Base-by-base conservation (phyloP, 2,113 vertebrate species). In the Brienomyrus brachyistius region DNA sequence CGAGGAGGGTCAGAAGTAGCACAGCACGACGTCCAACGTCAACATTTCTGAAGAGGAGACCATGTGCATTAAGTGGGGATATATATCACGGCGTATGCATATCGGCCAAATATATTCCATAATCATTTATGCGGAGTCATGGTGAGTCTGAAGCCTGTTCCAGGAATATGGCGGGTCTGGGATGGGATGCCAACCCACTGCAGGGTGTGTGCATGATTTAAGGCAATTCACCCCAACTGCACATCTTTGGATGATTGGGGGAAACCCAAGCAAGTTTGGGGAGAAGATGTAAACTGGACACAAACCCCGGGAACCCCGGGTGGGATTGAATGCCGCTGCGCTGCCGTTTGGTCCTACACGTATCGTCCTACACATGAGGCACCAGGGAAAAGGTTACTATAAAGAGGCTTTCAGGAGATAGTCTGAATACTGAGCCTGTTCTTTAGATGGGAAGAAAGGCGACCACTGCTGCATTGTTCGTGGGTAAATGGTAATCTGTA, bases 401-500 rank as follows among this genome's bases (percentile, higher is more conserved):
- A 43, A 80, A 80, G 74, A 19, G 74, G 31, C 35, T 80, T 43
- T 80, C 17, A 43, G 74, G 74, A 77, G 27, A 77, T 5, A 17
- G 74, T 15, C 74, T 80, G 74, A 80, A 84, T 84, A n/a, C 82
- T 84, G 82, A 23, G 40, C 82, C 40, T 48, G 45, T 48, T 84
- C 40, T 84, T 47, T n/a, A 40, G 7, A 48, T 84, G 43, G 45
- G 17, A n/a, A n/a, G 8, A 84, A 84, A 84, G 43, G 19, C 19
- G 1, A 48, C 43, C 82, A 23, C 19, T 45, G 15, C 43, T 27
- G 43, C 23, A 50, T 88, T 88, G 87, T 88, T 74, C 62, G 27
- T 70, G 45, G 62, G 62, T 50, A 40, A 88, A 88, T 48, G 35
- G 21, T 88, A 88, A 88, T 88, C 40, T 56, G 59, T 11, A 35